Conservation (phyloP, 2,797 vertebrate genomes). For the Falco berigora region DNA sequence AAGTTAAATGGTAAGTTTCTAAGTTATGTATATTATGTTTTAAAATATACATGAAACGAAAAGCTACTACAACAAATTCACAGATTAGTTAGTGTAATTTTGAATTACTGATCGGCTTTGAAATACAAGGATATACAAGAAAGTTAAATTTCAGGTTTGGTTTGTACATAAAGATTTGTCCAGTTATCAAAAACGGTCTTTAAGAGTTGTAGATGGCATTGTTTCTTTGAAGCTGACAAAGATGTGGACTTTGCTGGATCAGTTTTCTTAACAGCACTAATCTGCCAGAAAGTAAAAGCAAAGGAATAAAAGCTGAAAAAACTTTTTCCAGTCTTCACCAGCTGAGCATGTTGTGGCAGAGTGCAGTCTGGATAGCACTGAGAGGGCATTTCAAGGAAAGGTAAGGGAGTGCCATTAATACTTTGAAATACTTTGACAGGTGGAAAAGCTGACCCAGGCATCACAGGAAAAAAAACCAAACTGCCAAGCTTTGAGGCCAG, state of each 20-base stretch:
- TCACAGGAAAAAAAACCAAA: background rate
- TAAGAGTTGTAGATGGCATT: background rate
- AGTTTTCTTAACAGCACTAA: conserved; percentile 21
- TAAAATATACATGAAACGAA: background rate
- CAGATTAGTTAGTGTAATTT: background rate
- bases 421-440: background rate
- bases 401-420: conserved; percentile 19
- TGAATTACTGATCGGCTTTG: background rate
- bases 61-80: background rate
- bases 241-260: background rate
- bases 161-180: background rate
- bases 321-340: background rate
- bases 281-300: background rate
- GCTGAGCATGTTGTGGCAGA: background rate
- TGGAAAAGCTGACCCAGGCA: background rate
- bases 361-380: conserved; percentile 48
- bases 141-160: background rate
- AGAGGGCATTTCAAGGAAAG: conserved; percentile 67
- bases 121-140: background rate
- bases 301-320: conserved; percentile 15
- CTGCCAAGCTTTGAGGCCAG: background rate
- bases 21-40: background rate
- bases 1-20: background rate
- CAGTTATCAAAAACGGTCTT: background rate
- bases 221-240: background rate